These are phyloP conservation scores for Artibeus lituratus DNA, from an alignment of 2,797 vertebrate species.

Conservation along the genomic window DNA sequence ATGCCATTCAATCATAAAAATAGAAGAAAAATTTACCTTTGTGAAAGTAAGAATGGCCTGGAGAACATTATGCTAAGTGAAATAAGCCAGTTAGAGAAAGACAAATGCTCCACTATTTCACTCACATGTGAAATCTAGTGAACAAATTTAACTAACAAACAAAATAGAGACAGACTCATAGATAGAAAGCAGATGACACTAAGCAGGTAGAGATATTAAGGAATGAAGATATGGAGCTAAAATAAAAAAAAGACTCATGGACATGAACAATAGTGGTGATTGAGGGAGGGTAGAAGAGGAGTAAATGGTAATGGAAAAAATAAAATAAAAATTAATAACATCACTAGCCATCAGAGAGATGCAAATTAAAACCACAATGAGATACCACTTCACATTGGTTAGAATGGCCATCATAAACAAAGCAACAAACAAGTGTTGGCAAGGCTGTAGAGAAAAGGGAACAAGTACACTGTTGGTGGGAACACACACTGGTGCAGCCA, in stretches of 20 bases:
- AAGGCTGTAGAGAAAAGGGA: no score
- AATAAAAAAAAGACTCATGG: background rate
- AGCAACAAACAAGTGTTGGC: no score
- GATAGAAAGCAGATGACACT: background rate
- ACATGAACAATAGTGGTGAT: background rate
- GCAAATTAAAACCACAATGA: no score
- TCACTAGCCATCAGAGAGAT: no score
- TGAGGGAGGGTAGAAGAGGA: background rate
- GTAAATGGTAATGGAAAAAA: background rate
- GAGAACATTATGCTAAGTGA: no score
- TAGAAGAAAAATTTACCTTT: background rate
- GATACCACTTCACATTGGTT: no score
- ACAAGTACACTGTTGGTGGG: no score
- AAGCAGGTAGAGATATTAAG: background rate
- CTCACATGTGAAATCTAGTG: background rate
- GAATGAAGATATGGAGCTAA: background rate
- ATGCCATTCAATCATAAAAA: background rate
- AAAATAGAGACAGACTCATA: background rate
- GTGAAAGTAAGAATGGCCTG: background rate
- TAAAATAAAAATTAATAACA: background rate
- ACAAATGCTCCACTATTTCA: background rate
- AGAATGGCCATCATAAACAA: no score
- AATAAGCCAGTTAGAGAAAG: background rate
- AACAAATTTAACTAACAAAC: background rate
- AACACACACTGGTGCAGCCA: no score